Evolutionary conservation across 1,140 invertebrate genomes (phyloP), one percentile per base, ranked within the genome.

Genomic region (Drosophila melanica): DNA sequence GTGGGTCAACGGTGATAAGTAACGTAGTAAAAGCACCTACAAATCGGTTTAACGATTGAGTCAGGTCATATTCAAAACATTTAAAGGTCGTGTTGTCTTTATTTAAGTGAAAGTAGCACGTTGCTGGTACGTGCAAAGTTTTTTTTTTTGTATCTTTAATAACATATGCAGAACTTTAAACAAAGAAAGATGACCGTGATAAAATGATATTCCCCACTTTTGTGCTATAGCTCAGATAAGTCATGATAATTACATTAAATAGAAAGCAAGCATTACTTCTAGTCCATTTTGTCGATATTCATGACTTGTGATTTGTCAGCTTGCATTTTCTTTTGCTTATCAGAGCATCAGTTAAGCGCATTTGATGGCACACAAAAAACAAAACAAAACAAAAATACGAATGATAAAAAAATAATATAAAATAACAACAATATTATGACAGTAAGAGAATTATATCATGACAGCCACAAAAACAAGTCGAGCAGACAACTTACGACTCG

Each of bases 271-370:
- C 39, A 57, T 39, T 69, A 37, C n/a, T 53, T 35, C 39, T 37
- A 53, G 10, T 20, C 30, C 20, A 60, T 75, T 59, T 69, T 65
- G 51, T 20, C 54, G 37, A 35, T 39, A 54, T 23, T 57, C 42
- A 55, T 65, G 70, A 44, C 67, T 77, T 66, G 59, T 37, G 55
- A 76, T 81, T 68, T 77, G 55, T 73, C 37, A 42, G 70, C 30
- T 64, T 60, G 63, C 20, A 53, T 37, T 47, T 69, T 65, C 53
- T 44, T 45, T 39, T 64, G 48, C 47, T 53, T 66, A 57, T 63
- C 41, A 62, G 54, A 53, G 39, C 65, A 72, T 66, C 75, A 81
- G 71, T 81, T 75, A 69, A 82, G 80, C 71, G 67, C 67, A 72
- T 82, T 82, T 76, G 60, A 71, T 79, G 66, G 47, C 63, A 60